Base-by-base conservation (phyloP, 2,888 invertebrate species). In the Macaria notata region DNA sequence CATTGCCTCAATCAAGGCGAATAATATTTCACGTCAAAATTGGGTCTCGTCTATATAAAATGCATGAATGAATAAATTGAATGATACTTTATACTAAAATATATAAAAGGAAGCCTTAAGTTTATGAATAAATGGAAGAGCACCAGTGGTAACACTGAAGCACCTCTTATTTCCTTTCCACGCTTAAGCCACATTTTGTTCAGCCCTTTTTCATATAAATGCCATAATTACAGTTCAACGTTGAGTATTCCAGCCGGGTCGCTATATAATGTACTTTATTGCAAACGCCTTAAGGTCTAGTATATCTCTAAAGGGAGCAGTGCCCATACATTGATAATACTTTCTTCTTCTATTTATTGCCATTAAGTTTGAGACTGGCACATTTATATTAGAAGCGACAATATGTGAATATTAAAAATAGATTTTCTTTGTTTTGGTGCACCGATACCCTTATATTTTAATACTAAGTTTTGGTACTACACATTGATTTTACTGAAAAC, bases 351-450 rank as follows among this genome's bases (percentile, higher is more conserved):
- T 41, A 41, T 44, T 58, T 54, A 58, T 58, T 58, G 87, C 86
- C 85, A 75, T 68, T 59, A 58, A 73, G 73, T 65, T 71, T 71
- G 59, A 64, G 52, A 64, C 75, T 75, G 79, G 80, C 83, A 81
- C 75, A 61, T 71, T 73, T 36, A 55, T 45, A 68, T 71, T 72
- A 80, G 71, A 83, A 84, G 84, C 86, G 74, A 53, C 38, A 80
- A 72, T 75, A 76, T 71, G 76, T 78, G 75, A 73, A 76, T 87
- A 87, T 84, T 86, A 87, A 88, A 88, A 88, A 88, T 88, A 88
- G 75, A 79, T 74, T 70, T 72, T 72, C 70, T 78, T 78, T 78
- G 69, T 79, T 75, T 81, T 75, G 75, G 78, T 86, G 84, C 83
- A 80, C 76, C 77, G 66, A 78, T 79, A 76, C 69, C 72, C 75